Evolutionary conservation across 2,113 vertebrate species (phyloP), one percentile per base, ranked within the genome.

Genomic region (Chlamydotis undulata): DNA sequence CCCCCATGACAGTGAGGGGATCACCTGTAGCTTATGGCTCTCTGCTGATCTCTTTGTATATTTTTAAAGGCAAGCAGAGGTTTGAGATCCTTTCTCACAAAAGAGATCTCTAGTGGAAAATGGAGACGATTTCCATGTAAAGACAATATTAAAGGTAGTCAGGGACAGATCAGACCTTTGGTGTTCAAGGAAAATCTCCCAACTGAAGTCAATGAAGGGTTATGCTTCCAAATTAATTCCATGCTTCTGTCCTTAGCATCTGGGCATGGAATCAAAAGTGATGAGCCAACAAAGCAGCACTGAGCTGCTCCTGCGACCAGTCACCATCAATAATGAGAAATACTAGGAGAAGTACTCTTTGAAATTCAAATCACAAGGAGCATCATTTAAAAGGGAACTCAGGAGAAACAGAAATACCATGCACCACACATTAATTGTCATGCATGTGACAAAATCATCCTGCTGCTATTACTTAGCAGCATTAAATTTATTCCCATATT

Each of bases 191-290:
- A 87, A 84, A 69, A 85, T 53, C 65, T 91, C 86, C 65, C 77
- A 89, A 1, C 31, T 53, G 76, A 84, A 93, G 91, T 92, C 92
- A 89, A 14, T 71, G 77, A 89, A 94, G 65, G 25, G 73, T 35
- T 93, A 56, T 69, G 80, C 87, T 92, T 91, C 90, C 95, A 92
- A 96, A 94, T 93, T 91, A 95, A 95, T 94, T 89, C 91, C 65
- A 43, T 37, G 65, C 74, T 89, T 91, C 83, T 89, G 90, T 96
- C 87, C 67, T 69, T 57, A 84, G 85, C 73, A 39, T 93, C 79
- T 94, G 85, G 92, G 77, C 83, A 89, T 79, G 75, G 90, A 89
- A 82, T 93, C 95, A 96, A 89, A 96, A 93, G 68, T 47, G 76
- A 84, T 82, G 67, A 95, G 82, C 83, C 83, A 93, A 92, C 57